Evolutionary conservation across 2,797 vertebrate genomes (phyloP).

Genomic region (Hydrocynus forskahlii): DNA sequence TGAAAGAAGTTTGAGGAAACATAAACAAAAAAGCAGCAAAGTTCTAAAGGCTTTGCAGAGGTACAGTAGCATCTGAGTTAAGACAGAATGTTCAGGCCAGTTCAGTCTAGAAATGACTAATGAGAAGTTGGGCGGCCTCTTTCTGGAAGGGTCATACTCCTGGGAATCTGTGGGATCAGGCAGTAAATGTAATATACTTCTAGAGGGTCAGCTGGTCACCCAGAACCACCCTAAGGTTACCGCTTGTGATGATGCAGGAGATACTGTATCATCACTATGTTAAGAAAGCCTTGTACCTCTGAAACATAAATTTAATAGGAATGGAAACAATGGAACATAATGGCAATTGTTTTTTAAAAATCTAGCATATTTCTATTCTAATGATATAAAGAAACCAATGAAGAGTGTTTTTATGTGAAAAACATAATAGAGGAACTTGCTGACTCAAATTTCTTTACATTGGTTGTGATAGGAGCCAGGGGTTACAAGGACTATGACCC

Average conservation of each 20-base stretch:
- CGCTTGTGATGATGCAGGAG: not conserved
- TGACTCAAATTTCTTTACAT: too few relatives aligned
- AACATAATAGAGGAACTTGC: too few relatives aligned
- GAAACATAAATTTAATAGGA: too few relatives aligned
- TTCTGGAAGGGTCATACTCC: not conserved
- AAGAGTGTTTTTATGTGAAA: not conserved
- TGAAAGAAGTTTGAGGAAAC: not conserved
- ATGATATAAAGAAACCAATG: not conserved
- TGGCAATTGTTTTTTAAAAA: too few relatives aligned
- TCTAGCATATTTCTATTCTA: not conserved
- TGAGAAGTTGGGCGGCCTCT: not conserved
- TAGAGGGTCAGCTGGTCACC: not conserved
- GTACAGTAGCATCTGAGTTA: not conserved
- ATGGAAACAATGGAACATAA: too few relatives aligned
- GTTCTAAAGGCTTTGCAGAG: constrained; percentile 13
- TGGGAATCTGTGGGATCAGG: not conserved
- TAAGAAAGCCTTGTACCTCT: not conserved
- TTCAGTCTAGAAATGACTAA: not conserved
- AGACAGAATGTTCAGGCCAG: not conserved
- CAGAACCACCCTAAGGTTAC: not conserved
- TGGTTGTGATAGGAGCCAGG: too few relatives aligned
- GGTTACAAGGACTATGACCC: too few relatives aligned
- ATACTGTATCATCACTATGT: not conserved
- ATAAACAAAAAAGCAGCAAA: not conserved
- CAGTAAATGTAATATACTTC: not conserved